phyloP scores from a whole-genome alignment of 92 coral and sea anemone species.

The Parazoanthus darwini region DNA sequence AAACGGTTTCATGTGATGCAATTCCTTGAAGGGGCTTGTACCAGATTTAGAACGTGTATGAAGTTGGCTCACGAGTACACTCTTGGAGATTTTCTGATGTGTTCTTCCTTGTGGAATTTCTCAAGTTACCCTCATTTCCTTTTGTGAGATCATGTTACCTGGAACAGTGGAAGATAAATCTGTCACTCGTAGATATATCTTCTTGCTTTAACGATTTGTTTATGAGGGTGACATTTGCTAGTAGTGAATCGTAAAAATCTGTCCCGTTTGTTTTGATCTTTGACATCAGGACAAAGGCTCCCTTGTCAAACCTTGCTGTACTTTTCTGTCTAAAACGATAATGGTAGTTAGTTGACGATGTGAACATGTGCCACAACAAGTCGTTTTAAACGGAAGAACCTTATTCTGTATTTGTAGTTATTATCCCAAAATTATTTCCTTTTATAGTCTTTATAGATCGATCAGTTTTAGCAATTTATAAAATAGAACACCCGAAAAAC shows the following conservation, averaged over 20 bases:
- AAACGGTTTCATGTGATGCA: not conserved
- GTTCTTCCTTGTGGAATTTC: conserved; percentile 5
- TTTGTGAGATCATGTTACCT: conserved; percentile 13
- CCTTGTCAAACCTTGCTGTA: not conserved
- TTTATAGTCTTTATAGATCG: not conserved
- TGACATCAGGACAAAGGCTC: not conserved
- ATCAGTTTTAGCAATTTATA: no score
- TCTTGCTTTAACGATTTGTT: not conserved
- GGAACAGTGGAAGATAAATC: not conserved
- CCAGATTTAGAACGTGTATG: no score
- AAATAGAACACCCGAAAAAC: no score
- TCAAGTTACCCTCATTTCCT: conserved; percentile 14
- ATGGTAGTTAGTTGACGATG: not conserved
- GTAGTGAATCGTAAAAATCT: not conserved
- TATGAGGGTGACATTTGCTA: not conserved
- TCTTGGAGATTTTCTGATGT: not conserved
- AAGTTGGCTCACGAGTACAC: not conserved
- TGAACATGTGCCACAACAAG: not conserved
- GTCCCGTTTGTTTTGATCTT: not conserved
- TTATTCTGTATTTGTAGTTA: no score
- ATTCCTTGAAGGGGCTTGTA: not conserved
- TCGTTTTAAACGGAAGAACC: not conserved
- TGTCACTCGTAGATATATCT: not conserved
- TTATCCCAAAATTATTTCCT: not conserved
- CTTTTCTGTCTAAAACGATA: not conserved